Conservation (phyloP, 2,797 vertebrate genomes). For the Chanos chanos region DNA sequence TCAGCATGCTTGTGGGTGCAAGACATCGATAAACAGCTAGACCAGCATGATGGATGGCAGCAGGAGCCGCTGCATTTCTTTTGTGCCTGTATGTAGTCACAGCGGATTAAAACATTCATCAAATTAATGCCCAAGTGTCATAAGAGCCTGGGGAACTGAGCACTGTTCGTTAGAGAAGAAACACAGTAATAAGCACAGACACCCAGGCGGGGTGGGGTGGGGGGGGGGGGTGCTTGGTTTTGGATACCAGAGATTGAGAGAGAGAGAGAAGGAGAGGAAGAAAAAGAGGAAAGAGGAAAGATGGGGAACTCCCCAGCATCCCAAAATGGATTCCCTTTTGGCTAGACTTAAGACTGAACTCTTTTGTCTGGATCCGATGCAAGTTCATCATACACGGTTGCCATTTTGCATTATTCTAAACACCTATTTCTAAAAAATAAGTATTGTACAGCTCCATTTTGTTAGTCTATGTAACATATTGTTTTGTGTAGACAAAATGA, state of each 20-base stretch:
- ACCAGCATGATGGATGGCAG: conserved; percentile 36
- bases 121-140: conserved; percentile 42
- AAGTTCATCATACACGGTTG: too few species aligned
- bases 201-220: conserved; percentile 30
- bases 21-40: conserved; percentile 29
- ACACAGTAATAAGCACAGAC: conserved; percentile 37
- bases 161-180: conserved; percentile 35
- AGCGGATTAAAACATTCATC: conserved; percentile 51
- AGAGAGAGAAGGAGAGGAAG: neutral
- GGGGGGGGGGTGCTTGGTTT: too few species aligned
- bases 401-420: too few species aligned
- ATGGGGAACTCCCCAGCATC: conserved; percentile 5
- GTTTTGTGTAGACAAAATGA: too few species aligned
- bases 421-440: too few species aligned
- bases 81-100: conserved; percentile 34
- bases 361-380: too few species aligned
- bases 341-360: too few species aligned
- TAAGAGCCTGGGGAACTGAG: conserved; percentile 31
- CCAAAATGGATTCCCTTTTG: conserved; percentile 26
- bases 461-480: too few species aligned
- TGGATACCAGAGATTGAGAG: neutral
- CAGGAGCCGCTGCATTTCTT: conserved; percentile 17
- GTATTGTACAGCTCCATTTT: too few species aligned
- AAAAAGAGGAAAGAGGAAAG: conserved; percentile 5
- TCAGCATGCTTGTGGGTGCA: neutral